These are phyloP conservation scores for Siderastrea radians DNA, from an alignment of 92 coral and sea anemone species.

Conservation along the genomic window DNA sequence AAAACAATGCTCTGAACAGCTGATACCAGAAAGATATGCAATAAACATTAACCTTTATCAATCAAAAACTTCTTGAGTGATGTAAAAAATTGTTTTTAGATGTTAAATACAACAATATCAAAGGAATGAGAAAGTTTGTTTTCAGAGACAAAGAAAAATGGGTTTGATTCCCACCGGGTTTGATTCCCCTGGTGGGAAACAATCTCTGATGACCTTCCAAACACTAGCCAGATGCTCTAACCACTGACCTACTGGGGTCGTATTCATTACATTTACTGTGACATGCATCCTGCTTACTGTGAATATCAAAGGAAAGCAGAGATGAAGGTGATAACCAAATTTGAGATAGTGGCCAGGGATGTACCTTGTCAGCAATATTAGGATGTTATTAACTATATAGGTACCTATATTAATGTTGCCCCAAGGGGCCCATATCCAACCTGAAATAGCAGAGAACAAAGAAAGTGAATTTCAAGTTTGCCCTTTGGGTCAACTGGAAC, in stretches of 20 bases:
- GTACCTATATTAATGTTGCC: background rate
- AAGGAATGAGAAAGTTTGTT: background rate
- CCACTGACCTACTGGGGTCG: no score
- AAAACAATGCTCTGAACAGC: no score
- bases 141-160: no score
- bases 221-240: no score
- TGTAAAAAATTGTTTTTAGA: background rate
- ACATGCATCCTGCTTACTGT: no score
- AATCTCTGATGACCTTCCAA: no score
- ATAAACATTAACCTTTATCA: background rate
- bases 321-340: background rate
- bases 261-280: no score
- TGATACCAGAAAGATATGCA: background rate
- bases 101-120: constrained; percentile 3
- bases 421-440: background rate
- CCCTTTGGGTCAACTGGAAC: no score
- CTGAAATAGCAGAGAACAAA: background rate
- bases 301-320: constrained; percentile 7
- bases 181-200: no score
- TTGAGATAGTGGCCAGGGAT: background rate
- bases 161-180: no score
- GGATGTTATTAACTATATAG: background rate
- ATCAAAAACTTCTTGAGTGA: background rate
- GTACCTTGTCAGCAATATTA: background rate
- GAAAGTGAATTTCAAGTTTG: background rate